Base-by-base conservation (phyloP, 2,888 invertebrate genomes). In the Caenorhabditis angaria region DNA sequence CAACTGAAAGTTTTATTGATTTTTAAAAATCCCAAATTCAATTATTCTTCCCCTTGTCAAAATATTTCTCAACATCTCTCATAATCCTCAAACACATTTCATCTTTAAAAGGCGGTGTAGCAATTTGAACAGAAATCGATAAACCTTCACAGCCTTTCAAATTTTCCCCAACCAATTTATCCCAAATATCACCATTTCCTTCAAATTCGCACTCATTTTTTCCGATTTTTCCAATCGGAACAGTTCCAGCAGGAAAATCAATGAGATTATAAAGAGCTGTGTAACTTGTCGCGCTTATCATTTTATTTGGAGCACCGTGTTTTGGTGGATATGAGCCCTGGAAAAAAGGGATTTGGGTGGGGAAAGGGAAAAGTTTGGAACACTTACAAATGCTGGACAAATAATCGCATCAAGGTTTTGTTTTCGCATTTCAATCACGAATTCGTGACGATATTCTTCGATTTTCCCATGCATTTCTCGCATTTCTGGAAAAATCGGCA, bases 161-260 rank as follows among this genome's bases (percentile, higher is more conserved):
- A 14, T 61, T 20, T 32, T 50, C 12, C n/a, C 76, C 76, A 18
- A 77, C 79, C 55, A 70, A 60, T 18, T 62, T 58, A 50, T 82
- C 80, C 74, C 79, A 83, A 5, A 69, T 60, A 60, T 83, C 83
- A 14, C 48, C 69, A 1, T 60, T 61, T 6, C 71, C 70, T 61
- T 80, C 80, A 4, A 77, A 60, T 28, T 59, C 56, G 22, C 77
- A 55, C 2, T 70, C 65, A 0, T 47, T 29, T 28, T 80, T 78
- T 47, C 82, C 83, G 1, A 82, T 88, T 22, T 74, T 70, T 8
- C 87, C 88, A n/a, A 88, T 82, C 2, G 86, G 87, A 28, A 88
- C 85, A 5, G 84, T 82, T 24, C 68, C 72, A 12, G 75, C 75
- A n/a, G 75, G 66, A 29, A 68, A 75, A 22, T 75, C 75, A n/a